A percentile compares a stretch with the other conserved stretches of the same genome.
phyloP scores from a whole-genome alignment of 2,113 vertebrate species.

The Montifringilla adamsi region DNA sequence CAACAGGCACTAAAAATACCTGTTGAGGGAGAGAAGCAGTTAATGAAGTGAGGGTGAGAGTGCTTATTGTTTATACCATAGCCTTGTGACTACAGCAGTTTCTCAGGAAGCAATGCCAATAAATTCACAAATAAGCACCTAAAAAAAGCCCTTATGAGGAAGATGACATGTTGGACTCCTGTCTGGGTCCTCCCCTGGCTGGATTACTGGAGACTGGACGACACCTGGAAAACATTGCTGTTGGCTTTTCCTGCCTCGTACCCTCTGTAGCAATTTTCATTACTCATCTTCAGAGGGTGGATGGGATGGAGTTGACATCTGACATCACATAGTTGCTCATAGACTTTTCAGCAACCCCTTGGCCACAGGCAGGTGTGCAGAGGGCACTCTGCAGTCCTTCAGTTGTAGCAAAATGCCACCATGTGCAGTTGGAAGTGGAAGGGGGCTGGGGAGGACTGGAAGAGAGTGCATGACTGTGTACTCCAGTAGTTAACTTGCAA shows the following conservation, averaged over 20 bases:
- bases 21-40: neutral
- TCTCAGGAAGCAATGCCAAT: neutral
- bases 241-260: neutral
- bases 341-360: neutral
- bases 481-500: neutral
- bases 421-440: neutral
- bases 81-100: neutral
- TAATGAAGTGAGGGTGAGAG: neutral
- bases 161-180: neutral
- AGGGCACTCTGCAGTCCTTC: neutral
- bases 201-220: neutral
- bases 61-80: neutral
- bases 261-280: neutral
- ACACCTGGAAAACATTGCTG: neutral
- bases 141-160: neutral
- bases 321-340: neutral
- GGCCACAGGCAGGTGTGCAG: neutral
- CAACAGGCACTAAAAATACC: constrained; percentile 28
- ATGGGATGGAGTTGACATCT: neutral
- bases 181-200: neutral
- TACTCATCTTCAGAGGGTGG: neutral
- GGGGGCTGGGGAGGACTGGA: neutral
- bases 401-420: neutral
- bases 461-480: neutral
- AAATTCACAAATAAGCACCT: neutral